Conservation (phyloP, 1,140 invertebrate species). For the Camponotus pennsylvanicus region DNA sequence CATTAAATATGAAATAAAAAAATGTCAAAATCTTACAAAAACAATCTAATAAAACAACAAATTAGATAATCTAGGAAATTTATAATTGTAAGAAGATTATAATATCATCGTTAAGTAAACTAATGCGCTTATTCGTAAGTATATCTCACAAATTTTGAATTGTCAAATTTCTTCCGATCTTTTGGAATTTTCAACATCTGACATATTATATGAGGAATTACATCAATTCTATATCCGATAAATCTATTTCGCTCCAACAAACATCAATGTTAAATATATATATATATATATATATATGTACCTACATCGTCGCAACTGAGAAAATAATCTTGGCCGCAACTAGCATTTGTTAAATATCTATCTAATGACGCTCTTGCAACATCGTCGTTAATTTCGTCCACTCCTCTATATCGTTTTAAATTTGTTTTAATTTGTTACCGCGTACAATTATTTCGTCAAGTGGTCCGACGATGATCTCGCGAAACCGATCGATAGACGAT, state of each 20-base stretch:
- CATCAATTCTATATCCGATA: constrained; percentile 43
- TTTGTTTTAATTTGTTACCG: constrained; percentile 7
- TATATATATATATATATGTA: not conserved
- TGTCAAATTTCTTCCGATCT: not conserved
- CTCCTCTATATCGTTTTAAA: not conserved
- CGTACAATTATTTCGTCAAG: not conserved
- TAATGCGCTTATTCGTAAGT: not conserved
- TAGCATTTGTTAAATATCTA: constrained; percentile 11
- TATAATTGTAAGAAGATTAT: not conserved
- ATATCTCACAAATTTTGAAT: not conserved
- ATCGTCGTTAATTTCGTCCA: constrained; percentile 1
- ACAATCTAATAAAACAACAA: not conserved
- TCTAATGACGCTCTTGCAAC: constrained; percentile 21
- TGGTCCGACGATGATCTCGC: not conserved
- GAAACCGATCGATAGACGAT: constrained; percentile 31
- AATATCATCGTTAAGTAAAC: not conserved
- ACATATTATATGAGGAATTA: constrained; percentile 14
- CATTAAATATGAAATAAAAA: not conserved
- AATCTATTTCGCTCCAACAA: constrained; percentile 5
- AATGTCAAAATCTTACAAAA: not conserved
- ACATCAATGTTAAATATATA: not conserved
- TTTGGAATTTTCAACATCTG: constrained; percentile 5
- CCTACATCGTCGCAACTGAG: not conserved
- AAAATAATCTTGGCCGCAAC: constrained; percentile 67
- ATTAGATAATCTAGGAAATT: not conserved